phyloP scores from a whole-genome alignment of 2,888 invertebrate genomes.

The Hermodice carunculata region DNA sequence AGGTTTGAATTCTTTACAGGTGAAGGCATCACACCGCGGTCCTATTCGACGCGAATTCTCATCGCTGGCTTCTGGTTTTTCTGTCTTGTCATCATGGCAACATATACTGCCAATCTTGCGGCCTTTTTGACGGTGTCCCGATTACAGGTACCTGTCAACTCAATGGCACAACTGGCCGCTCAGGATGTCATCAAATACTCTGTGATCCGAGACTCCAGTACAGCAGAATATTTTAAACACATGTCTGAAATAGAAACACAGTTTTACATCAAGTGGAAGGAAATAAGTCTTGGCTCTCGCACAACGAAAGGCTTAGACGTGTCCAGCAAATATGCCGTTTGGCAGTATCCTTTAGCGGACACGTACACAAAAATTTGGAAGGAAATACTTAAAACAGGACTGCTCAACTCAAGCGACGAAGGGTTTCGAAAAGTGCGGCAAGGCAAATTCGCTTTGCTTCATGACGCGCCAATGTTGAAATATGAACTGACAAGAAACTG shows the following conservation, averaged over 20 bases:
- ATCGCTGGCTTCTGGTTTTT: conserved; percentile 49
- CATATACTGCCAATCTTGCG: conserved; percentile 49
- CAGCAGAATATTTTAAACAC: conserved; percentile 30
- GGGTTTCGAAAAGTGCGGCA: conserved; percentile 79
- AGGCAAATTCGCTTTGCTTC: conserved; percentile 48
- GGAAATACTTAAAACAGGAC: conserved; percentile 84
- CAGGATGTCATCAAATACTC: conserved; percentile 33
- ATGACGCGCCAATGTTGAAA: conserved; percentile 51
- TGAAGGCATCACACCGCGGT: conserved; percentile 14
- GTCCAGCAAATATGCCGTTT: conserved; percentile 43
- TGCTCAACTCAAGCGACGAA: conserved; percentile 78
- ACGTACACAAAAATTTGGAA: conserved; percentile 89
- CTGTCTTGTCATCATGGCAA: conserved; percentile 46
- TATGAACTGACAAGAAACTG: conserved; percentile 43
- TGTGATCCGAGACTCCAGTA: conserved; percentile 2
- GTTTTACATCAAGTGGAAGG: conserved; percentile 48
- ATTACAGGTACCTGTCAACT: conserved; percentile 41
- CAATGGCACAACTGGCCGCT: conserved; percentile 37
- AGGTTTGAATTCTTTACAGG: conserved; percentile 1
- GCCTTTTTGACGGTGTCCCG: conserved; percentile 45
- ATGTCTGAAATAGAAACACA: conserved; percentile 45
- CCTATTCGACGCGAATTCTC: conserved; percentile 40
- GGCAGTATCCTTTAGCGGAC: conserved; percentile 88
- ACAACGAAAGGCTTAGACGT: neutral
- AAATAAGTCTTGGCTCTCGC: conserved; percentile 42